Conservation (phyloP, 2,797 vertebrate genomes). For the Acipenser ruthenus region DNA sequence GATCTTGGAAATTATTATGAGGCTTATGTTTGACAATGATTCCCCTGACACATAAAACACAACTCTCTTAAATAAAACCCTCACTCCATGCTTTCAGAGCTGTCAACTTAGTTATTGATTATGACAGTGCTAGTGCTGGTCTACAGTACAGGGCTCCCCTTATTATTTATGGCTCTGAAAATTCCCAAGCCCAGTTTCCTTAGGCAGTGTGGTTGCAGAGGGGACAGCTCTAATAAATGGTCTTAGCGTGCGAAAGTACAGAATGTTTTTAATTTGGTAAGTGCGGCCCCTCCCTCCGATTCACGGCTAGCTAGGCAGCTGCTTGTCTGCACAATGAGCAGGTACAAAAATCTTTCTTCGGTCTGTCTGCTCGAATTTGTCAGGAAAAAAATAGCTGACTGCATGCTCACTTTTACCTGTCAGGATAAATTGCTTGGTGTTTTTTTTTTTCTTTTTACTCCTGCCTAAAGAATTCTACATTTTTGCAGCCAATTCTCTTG, state of each 20-base stretch:
- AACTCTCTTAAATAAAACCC: background rate
- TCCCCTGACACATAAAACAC: background rate
- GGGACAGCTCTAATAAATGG: no score
- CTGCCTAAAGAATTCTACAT: no score
- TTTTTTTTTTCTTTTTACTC: no score
- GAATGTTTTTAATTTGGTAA: background rate
- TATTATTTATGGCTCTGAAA: background rate
- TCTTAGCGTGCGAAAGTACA: no score
- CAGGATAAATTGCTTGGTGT: no score
- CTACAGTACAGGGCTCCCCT: background rate
- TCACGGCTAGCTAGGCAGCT: background rate
- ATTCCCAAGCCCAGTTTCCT: background rate
- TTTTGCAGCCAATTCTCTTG: no score
- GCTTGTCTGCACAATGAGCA: background rate
- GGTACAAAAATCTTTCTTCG: no score
- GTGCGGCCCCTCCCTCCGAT: background rate
- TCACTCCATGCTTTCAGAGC: background rate
- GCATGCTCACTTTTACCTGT: no score
- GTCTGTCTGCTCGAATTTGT: no score
- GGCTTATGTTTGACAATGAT: background rate
- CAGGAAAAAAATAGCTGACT: no score
- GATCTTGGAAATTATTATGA: background rate
- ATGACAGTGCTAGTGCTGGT: background rate
- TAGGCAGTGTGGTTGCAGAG: background rate
- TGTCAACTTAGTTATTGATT: background rate